A percentile compares a stretch with the other conserved stretches of the same genome.
Evolutionary conservation across 2,888 invertebrate genomes (phyloP).

Genomic region (Torymus auratus): DNA sequence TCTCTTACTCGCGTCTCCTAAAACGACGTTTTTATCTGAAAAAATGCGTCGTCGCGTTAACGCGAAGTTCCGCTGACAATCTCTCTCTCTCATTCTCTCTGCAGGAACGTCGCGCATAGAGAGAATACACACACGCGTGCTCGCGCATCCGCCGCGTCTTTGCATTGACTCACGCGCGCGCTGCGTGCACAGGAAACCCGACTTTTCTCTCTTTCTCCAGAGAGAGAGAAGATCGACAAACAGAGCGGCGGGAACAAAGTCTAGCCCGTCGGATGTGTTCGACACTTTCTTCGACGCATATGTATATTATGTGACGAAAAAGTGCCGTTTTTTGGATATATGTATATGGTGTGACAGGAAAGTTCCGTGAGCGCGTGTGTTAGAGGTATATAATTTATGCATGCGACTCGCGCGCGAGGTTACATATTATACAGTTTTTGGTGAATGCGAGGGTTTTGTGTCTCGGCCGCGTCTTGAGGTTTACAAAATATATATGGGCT

Average conservation of each 20-base stretch:
- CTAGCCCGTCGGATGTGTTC: slow-evolving; percentile 44
- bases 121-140: not conserved
- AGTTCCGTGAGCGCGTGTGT: no score
- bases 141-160: slow-evolving; percentile 1
- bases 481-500: no score
- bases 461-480: no score
- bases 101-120: not conserved
- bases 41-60: not conserved
- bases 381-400: no score
- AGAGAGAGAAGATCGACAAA: slow-evolving; percentile 40
- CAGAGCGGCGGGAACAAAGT: slow-evolving; percentile 43
- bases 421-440: no score
- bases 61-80: not conserved
- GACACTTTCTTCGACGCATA: slow-evolving; percentile 50
- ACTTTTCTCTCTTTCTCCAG: slow-evolving; percentile 33
- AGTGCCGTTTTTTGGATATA: no score
- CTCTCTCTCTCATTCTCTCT: no score
- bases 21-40: not conserved
- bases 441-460: no score
- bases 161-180: slow-evolving; percentile 45
- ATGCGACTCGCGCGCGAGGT: no score
- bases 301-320: no score
- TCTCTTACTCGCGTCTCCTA: not conserved
- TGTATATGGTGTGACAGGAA: no score
- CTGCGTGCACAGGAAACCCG: slow-evolving; percentile 30